A percentile compares a stretch with the other conserved stretches of the same genome.
phyloP scores from a whole-genome alignment of 2,113 vertebrate genomes.

The Pollachius pollachius region DNA sequence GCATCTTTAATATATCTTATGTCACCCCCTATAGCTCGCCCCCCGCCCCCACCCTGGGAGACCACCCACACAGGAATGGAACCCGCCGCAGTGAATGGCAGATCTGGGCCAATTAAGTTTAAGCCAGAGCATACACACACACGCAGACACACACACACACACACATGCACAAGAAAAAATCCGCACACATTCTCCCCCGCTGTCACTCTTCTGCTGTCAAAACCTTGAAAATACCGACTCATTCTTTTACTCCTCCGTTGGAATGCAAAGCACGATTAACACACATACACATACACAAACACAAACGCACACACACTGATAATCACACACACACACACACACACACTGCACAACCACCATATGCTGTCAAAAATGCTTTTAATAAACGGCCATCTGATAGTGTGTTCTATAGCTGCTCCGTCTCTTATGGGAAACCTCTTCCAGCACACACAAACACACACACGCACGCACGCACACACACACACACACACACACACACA shows the following conservation, averaged over 20 bases:
- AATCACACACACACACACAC: slow-evolving; percentile 1
- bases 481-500: no score
- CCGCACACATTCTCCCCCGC: no score
- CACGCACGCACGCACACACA: neutral
- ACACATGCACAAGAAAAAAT: neutral
- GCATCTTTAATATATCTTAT: slow-evolving; percentile 49
- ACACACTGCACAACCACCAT: slow-evolving; percentile 1
- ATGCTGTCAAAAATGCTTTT: slow-evolving; percentile 31
- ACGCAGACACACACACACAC: slow-evolving; percentile 10
- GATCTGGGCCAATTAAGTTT: slow-evolving; percentile 70
- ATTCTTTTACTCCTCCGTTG: no score
- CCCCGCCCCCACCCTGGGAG: slow-evolving; percentile 11
- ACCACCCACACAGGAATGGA: slow-evolving; percentile 34
- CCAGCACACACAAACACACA: neutral
- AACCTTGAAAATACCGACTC: neutral
- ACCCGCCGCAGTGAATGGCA: slow-evolving; percentile 53
- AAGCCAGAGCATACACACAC: slow-evolving; percentile 35
- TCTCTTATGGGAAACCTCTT: neutral
- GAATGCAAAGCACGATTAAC: no score
- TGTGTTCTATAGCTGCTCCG: neutral
- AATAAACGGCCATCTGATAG: slow-evolving; percentile 25
- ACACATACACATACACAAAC: neutral
- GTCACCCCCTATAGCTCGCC: slow-evolving; percentile 25
- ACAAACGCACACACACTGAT: neutral
- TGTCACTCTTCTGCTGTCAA: no score